Conservation (phyloP, 2,113 vertebrate species). For the cat (Felis catus) region DNA sequence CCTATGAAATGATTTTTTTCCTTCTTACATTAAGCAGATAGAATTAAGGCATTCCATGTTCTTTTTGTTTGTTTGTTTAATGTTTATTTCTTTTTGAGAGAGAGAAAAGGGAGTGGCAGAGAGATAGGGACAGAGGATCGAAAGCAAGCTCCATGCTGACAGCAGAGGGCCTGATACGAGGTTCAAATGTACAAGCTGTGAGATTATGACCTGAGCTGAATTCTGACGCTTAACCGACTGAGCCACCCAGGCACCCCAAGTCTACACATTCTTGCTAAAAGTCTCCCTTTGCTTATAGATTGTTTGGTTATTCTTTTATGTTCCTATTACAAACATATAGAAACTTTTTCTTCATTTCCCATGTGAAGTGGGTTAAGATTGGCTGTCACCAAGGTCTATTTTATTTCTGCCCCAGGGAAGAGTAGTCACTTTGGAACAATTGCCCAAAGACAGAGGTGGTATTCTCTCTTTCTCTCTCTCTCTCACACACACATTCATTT, state of each 20-base stretch:
- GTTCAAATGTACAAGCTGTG: no score
- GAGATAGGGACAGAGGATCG: no score
- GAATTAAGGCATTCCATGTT: constrained; percentile 10
- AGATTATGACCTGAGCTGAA: no score
- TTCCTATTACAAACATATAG: neutral
- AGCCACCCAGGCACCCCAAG: neutral
- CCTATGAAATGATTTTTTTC: neutral
- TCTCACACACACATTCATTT: neutral
- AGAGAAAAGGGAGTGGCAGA: no score
- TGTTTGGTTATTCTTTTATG: neutral
- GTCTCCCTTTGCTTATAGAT: constrained; percentile 19
- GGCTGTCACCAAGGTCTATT: neutral
- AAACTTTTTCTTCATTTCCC: constrained; percentile 1
- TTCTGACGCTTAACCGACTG: no score
- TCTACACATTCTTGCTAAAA: neutral
- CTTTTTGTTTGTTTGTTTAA: no score
- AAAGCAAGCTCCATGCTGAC: no score
- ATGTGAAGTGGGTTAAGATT: neutral
- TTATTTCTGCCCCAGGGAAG: neutral
- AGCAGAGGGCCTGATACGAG: no score
- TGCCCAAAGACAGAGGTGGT: neutral
- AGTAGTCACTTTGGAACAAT: neutral
- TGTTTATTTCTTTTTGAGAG: no score
- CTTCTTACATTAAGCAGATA: neutral
- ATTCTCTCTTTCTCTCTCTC: neutral